Evolutionary conservation across 2,888 invertebrate species (phyloP).

Genomic region (Ophion ellenae): DNA sequence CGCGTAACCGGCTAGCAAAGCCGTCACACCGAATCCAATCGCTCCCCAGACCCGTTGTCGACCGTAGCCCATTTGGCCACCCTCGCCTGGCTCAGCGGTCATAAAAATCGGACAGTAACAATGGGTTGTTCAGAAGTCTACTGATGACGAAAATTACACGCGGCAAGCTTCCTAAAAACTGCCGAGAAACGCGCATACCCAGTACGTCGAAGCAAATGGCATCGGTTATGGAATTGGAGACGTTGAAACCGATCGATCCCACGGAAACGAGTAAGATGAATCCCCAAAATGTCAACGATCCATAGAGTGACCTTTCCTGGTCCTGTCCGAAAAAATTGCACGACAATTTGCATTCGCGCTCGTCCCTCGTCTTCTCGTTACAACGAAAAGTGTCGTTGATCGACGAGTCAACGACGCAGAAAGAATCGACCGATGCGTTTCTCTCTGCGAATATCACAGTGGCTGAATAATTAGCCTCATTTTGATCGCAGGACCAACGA

Average conservation of each 20-base stretch:
- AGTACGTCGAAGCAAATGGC: conserved; percentile 95
- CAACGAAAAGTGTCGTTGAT: conserved; percentile 61
- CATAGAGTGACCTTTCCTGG: conserved; percentile 84
- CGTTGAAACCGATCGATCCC: conserved; percentile 92
- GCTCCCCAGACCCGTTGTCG: conserved; percentile 93
- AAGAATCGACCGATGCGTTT: conserved; percentile 62
- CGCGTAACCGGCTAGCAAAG: conserved; percentile 88
- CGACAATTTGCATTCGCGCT: conserved; percentile 68
- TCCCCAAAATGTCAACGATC: conserved; percentile 88
- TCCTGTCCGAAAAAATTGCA: conserved; percentile 68
- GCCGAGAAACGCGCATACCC: conserved; percentile 83
- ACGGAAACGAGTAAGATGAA: conserved; percentile 90
- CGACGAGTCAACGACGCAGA: conserved; percentile 67
- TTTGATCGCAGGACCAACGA: conserved; percentile 71
- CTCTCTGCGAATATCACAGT: conserved; percentile 67
- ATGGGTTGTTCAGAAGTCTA: background rate
- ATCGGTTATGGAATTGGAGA: conserved; percentile 94
- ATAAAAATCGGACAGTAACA: background rate
- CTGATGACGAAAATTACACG: background rate
- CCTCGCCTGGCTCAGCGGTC: conserved; percentile 86
- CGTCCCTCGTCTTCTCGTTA: conserved; percentile 21
- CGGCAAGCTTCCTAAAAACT: background rate
- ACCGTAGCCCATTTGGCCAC: conserved; percentile 89
- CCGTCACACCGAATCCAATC: conserved; percentile 91
- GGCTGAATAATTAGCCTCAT: conserved; percentile 65